These are phyloP conservation scores for Latrodectus hesperus DNA, from an alignment of 2,888 invertebrate genomes.

Conservation along the genomic window DNA sequence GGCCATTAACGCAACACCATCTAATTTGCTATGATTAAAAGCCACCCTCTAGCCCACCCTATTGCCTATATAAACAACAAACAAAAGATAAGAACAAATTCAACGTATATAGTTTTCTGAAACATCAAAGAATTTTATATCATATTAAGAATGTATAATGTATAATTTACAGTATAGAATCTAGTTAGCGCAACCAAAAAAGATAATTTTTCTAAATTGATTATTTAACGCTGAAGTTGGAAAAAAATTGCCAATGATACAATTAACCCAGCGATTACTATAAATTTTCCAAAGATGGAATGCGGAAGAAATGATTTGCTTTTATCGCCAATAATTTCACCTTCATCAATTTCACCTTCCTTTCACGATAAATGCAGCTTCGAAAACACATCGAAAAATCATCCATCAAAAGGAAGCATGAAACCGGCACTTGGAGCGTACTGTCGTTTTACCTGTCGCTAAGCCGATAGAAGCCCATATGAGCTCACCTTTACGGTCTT, in stretches of 20 bases:
- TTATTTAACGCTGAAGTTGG: no score
- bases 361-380: background rate
- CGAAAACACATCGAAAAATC: background rate
- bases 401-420: background rate
- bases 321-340: no score
- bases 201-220: no score
- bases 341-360: no score
- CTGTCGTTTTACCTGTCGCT: background rate
- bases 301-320: background rate
- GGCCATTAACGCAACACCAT: slow-evolving; percentile 68
- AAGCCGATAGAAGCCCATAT: background rate
- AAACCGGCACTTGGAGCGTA: background rate
- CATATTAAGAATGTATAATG: no score
- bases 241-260: no score
- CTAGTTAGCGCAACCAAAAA: no score
- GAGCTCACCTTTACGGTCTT: slow-evolving; percentile 30
- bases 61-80: background rate
- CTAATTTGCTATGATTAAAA: slow-evolving; percentile 68
- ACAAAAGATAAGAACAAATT: no score
- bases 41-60: slow-evolving; percentile 63
- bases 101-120: no score
- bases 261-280: no score
- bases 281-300: background rate
- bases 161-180: no score
- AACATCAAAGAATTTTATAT: no score